Conservation (phyloP, 1,140 invertebrate species). For the Macrotrachela quadricornifera region DNA sequence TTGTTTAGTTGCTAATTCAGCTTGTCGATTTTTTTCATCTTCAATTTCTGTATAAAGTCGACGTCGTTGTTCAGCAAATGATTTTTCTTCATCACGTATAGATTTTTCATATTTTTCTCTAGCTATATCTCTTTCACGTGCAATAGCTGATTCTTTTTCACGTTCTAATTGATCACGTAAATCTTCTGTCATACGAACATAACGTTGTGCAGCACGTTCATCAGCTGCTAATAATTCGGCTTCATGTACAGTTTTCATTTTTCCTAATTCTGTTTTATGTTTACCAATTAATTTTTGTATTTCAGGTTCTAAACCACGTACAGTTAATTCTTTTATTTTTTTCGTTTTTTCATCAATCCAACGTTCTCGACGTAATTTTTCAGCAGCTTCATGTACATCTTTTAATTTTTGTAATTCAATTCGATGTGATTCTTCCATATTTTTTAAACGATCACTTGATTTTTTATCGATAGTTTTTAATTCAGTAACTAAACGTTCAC, state of each 20-base stretch:
- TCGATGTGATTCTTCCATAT: conserved; percentile 18
- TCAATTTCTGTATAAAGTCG: conserved; percentile 25
- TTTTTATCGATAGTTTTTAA: conserved; percentile 26
- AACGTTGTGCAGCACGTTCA: conserved; percentile 25
- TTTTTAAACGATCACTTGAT: conserved; percentile 24
- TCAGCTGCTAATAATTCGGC: conserved; percentile 27
- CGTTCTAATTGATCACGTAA: conserved; percentile 24
- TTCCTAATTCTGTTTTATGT: conserved; percentile 29
- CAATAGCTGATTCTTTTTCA: conserved; percentile 28
- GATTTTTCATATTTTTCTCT: conserved; percentile 27
- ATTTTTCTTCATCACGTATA: conserved; percentile 28
- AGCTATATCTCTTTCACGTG: conserved; percentile 12
- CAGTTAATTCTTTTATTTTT: conserved; percentile 34
- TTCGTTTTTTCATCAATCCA: conserved; percentile 33
- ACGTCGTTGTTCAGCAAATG: conserved; percentile 24
- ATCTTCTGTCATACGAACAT: conserved; percentile 28
- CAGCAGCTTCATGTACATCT: conserved; percentile 26
- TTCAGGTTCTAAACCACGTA: conserved; percentile 31
- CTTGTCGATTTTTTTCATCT: conserved; percentile 28
- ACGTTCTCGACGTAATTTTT: conserved; percentile 29
- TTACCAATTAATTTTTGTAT: conserved; percentile 30
- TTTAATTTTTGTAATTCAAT: conserved; percentile 27
- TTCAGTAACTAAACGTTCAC: conserved; percentile 27
- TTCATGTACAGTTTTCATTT: conserved; percentile 28
- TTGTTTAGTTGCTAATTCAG: conserved; percentile 19